A percentile compares a stretch with the other conserved stretches of the same genome.
phyloP scores from a whole-genome alignment of 2,888 invertebrate genomes.

The Cerceris rybyensis region DNA sequence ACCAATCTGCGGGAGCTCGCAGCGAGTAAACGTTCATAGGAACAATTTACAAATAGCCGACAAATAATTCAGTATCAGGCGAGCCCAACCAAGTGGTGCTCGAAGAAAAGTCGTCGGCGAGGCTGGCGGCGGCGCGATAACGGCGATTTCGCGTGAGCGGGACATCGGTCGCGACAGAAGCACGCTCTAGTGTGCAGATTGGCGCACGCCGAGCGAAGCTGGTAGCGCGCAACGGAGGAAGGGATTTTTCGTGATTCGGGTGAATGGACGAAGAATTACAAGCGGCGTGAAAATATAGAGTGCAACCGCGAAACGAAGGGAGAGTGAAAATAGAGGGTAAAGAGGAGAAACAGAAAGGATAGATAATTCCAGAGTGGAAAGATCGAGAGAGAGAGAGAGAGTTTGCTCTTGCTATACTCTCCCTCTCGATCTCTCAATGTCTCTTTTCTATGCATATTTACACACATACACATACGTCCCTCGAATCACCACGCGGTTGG shows the following conservation, averaged over 20 bases:
- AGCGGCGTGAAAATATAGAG: slow-evolving; percentile 45
- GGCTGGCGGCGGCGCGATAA: slow-evolving; percentile 33
- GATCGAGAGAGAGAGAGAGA: slow-evolving; percentile 1
- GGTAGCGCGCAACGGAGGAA: slow-evolving; percentile 16
- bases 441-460: slow-evolving; percentile 1
- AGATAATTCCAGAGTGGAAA: neutral
- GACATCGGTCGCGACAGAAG: slow-evolving; percentile 57
- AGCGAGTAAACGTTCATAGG: slow-evolving; percentile 28
- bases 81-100: slow-evolving; percentile 13
- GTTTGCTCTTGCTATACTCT: neutral
- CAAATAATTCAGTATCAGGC: slow-evolving; percentile 54
- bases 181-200: slow-evolving; percentile 53
- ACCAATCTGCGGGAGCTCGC: slow-evolving; percentile 29
- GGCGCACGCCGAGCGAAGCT: slow-evolving; percentile 35
- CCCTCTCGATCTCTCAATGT: neutral
- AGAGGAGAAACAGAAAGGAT: slow-evolving; percentile 20
- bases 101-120: slow-evolving; percentile 30
- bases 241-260: slow-evolving; percentile 80
- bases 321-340: slow-evolving; percentile 5
- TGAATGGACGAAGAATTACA: slow-evolving; percentile 75
- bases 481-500: slow-evolving; percentile 53
- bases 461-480: slow-evolving; percentile 19
- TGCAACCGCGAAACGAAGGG: slow-evolving; percentile 4
- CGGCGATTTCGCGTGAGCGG: slow-evolving; percentile 48
- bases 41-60: slow-evolving; percentile 42